Evolutionary conservation across 2,113 vertebrate genomes (phyloP).

Genomic region (Triplophysa siluroides): DNA sequence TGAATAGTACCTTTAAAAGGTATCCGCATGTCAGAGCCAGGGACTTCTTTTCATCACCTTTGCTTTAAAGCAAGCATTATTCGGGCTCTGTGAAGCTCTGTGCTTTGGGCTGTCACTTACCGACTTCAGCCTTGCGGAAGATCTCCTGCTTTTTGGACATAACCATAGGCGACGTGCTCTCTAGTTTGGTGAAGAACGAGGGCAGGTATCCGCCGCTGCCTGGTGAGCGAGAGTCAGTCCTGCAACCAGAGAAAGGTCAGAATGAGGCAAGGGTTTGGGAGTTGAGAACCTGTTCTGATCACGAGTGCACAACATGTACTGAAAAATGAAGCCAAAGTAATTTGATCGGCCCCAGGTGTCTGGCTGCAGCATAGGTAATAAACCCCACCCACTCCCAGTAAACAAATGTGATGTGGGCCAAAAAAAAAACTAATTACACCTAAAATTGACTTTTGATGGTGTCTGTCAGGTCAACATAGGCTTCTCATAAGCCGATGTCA

Average conservation of each 20-base stretch:
- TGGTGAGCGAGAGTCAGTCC: slow-evolving; percentile 93
- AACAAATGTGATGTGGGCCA: no score
- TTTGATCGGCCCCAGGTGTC: no score
- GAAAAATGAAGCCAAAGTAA: no score
- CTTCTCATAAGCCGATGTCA: not conserved
- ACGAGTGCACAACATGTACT: no score
- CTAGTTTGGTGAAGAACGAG: slow-evolving; percentile 96
- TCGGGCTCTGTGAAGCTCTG: not conserved
- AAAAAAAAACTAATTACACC: no score
- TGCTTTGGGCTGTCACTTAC: slow-evolving; percentile 78
- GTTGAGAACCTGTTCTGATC: not conserved
- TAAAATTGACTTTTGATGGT: no score
- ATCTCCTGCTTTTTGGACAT: slow-evolving; percentile 99
- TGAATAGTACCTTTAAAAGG: not conserved
- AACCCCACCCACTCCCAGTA: no score
- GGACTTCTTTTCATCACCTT: not conserved
- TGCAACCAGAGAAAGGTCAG: slow-evolving; percentile 62
- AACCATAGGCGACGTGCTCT: slow-evolving; percentile 96
- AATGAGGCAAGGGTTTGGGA: not conserved
- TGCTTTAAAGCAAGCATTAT: not conserved
- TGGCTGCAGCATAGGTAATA: no score
- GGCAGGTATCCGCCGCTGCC: slow-evolving; percentile 91
- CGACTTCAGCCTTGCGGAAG: slow-evolving; percentile 98
- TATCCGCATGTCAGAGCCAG: not conserved
- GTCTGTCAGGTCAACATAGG: not conserved